These are phyloP conservation scores for Agrotis puta DNA, from an alignment of 2,888 invertebrate genomes.

Conservation along the genomic window DNA sequence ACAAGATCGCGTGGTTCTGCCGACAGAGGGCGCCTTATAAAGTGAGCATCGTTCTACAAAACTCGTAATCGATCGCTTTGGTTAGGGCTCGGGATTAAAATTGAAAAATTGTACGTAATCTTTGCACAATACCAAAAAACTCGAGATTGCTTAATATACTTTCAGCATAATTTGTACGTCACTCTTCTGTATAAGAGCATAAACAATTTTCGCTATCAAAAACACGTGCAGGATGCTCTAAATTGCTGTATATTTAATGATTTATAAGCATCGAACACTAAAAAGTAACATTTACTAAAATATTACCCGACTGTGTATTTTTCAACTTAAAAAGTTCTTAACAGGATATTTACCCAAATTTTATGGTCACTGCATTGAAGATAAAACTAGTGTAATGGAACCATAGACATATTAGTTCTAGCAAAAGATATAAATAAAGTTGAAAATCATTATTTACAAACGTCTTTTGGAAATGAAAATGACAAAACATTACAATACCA, in stretches of 20 bases:
- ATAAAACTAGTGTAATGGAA: neutral
- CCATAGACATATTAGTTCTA: too few relatives aligned
- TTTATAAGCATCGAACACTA: constrained; percentile 33
- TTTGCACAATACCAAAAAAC: constrained; percentile 31
- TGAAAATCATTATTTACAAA: constrained; percentile 12
- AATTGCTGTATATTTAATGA: constrained; percentile 25
- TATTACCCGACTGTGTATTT: constrained; percentile 35
- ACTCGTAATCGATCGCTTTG: neutral
- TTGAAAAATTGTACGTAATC: constrained; percentile 29
- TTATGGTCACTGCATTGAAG: too few relatives aligned
- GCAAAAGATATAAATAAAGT: constrained; percentile 7
- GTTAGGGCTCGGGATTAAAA: neutral
- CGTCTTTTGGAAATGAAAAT: neutral
- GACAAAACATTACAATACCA: constrained; percentile 3
- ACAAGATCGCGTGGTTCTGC: neutral
- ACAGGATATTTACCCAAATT: neutral
- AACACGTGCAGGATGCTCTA: constrained; percentile 34
- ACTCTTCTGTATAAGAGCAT: constrained; percentile 46
- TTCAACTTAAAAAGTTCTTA: neutral
- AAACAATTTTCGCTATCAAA: constrained; percentile 41
- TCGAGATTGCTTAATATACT: constrained; percentile 35
- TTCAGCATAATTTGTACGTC: constrained; percentile 60
- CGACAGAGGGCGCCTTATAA: neutral
- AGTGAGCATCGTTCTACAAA: neutral
- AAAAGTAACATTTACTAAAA: constrained; percentile 32